These are phyloP conservation scores for Chroicocephalus ridibundus DNA, from an alignment of 2,113 vertebrate genomes.

Conservation along the genomic window DNA sequence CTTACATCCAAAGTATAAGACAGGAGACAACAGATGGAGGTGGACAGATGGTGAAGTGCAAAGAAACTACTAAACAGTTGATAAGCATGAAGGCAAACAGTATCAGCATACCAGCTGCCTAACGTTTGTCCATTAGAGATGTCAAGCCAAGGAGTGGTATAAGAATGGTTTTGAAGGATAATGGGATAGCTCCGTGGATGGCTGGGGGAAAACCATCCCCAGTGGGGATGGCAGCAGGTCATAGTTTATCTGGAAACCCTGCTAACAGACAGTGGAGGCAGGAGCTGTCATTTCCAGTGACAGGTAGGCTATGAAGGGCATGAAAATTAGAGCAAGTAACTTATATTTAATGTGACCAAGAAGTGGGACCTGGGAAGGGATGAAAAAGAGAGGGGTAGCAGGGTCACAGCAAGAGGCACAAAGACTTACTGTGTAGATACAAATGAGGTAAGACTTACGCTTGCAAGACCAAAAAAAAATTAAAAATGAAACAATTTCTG, in stretches of 20 bases:
- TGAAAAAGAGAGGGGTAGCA: background rate
- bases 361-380: background rate
- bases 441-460: background rate
- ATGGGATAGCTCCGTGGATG: background rate
- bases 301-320: background rate
- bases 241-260: background rate
- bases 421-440: background rate
- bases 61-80: constrained; percentile 40
- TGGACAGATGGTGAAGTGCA: constrained; percentile 54
- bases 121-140: constrained; percentile 34
- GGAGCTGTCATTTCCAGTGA: background rate
- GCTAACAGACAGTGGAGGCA: background rate
- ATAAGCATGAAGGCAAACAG: constrained; percentile 43
- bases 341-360: background rate
- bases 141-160: background rate
- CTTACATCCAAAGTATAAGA: background rate
- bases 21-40: constrained; percentile 54
- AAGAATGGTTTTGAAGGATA: constrained; percentile 7
- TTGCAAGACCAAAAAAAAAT: background rate
- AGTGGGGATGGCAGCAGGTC: background rate
- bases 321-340: background rate
- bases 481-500: background rate
- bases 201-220: background rate
- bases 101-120: constrained; percentile 44
- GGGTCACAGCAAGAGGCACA: background rate